Base-by-base conservation (phyloP, 2,113 vertebrate species). In the Calonectris borealis region DNA sequence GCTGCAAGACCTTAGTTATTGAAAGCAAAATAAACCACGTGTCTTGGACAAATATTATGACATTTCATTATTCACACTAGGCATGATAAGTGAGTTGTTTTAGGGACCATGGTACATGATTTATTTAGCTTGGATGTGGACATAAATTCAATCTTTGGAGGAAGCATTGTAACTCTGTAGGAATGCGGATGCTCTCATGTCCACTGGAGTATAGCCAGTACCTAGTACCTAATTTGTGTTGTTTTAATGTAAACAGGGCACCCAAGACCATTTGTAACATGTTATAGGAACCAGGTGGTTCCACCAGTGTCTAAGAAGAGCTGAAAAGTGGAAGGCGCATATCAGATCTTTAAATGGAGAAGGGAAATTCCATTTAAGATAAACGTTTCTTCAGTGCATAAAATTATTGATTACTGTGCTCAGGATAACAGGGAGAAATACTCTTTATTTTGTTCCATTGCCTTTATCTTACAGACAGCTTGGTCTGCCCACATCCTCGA, bases 81-180 rank as follows among this genome's bases (percentile, higher is more conserved):
- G 82, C 19, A 4, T 75, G 93, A 76, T 93, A 89, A 96, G 92
- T 38, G 87, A 85, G 84, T 51, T 86, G 87, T 51, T 79, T 29
- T 66, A 46, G 79, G 84, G 76, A 57, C 49, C 6, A 5, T 29
- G 70, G 54, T 77, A 25, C 29, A 5, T 76, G 92, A 94, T 90
- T 95, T 95, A 93, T 97, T 92, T 92, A 8, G 84, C 31, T 90
- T 96, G 93, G 94, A 93, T 80, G 66, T 62, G 75, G 88, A 4
- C 76, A 31, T 85, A 80, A 85, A 92, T 87, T 76, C 58, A 38
- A 10, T 0, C 61, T 65, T 55, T 64, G 90, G 60, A 83, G 93
- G 90, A 77, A 94, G 75, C 46, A 10, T 16, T 58, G 65, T 65
- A 93, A 52, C 70, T 52, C 52, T 13, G 66, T 0, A 76, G 85